Evolutionary conservation across 2,888 invertebrate species (phyloP).

Genomic region (Enchytraeus crypticus): DNA sequence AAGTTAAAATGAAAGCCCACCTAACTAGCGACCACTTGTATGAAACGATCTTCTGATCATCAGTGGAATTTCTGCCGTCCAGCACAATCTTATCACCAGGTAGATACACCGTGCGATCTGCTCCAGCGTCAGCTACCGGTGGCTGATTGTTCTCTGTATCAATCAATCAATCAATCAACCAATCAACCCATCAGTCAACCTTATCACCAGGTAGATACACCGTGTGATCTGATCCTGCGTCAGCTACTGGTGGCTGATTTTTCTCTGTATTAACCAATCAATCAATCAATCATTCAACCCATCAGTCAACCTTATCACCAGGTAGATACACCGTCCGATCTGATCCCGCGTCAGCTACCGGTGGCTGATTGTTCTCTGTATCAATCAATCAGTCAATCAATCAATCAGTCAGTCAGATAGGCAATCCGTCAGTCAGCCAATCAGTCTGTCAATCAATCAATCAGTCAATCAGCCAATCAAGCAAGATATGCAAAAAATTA

Average conservation of each 20-base stretch:
- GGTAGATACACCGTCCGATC: conserved; percentile 69
- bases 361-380: conserved; percentile 40
- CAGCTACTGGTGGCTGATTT: conserved; percentile 50
- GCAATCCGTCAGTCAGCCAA: too few relatives aligned
- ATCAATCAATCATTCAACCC: neutral
- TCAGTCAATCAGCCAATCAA: too few relatives aligned
- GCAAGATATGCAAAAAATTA: neutral
- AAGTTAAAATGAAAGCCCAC: too few relatives aligned
- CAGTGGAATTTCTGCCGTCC: conserved; percentile 66
- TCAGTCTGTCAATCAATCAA: too few relatives aligned
- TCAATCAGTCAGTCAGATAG: too few relatives aligned
- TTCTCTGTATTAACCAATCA: conserved; percentile 15
- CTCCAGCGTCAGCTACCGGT: conserved; percentile 53
- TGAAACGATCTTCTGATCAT: conserved; percentile 71
- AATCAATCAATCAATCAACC: neutral
- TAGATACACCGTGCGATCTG: conserved; percentile 63
- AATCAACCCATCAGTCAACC: conserved; percentile 51
- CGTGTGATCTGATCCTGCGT: conserved; percentile 56
- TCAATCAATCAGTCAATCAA: neutral
- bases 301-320: conserved; percentile 57
- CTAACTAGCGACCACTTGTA: conserved; percentile 75
- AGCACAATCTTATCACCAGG: conserved; percentile 71
- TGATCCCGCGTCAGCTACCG: conserved; percentile 53
- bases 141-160: conserved; percentile 37
- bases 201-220: conserved; percentile 73